A percentile compares a stretch with the other conserved stretches of the same genome.
phyloP scores from a whole-genome alignment of 2,797 vertebrate genomes.

The Notolepis coatsorum region DNA sequence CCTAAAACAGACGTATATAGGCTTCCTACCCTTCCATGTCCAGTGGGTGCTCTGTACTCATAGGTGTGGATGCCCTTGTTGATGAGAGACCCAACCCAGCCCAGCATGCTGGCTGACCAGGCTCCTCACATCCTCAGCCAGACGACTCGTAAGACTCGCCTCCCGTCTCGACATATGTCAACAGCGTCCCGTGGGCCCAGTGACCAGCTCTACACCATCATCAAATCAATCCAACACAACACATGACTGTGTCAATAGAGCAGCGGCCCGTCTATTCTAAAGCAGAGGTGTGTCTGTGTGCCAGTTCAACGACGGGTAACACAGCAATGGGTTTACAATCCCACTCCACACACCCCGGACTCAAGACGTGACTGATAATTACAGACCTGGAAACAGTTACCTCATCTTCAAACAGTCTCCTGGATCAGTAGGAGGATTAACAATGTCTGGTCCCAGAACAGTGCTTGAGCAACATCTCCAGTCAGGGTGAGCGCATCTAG shows the following conservation, averaged over 20 bases:
- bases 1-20: too few species aligned
- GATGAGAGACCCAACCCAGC: conserved; percentile 69
- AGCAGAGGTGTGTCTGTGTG: not conserved
- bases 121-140: not conserved
- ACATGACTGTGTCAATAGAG: not conserved
- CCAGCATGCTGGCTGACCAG: conserved; percentile 56
- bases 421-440: not conserved
- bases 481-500: conserved; percentile 11
- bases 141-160: not conserved
- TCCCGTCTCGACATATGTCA: not conserved
- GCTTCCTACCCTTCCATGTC: conserved; percentile 43
- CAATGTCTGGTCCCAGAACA: conserved; percentile 28
- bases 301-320: not conserved
- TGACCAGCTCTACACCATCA: not conserved
- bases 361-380: not conserved
- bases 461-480: not conserved
- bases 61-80: conserved; percentile 33
- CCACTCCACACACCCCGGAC: not conserved
- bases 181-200: not conserved
- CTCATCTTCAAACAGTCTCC: not conserved
- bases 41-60: conserved; percentile 16
- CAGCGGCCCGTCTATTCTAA: not conserved
- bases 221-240: not conserved
- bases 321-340: not conserved
- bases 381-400: conserved; percentile 22